Percentiles rank a stretch among this genome's conserved stretches.
phyloP scores from a whole-genome alignment of 35 echinoderm and acorn worm species.

The Heliocidaris erythrogramma region DNA sequence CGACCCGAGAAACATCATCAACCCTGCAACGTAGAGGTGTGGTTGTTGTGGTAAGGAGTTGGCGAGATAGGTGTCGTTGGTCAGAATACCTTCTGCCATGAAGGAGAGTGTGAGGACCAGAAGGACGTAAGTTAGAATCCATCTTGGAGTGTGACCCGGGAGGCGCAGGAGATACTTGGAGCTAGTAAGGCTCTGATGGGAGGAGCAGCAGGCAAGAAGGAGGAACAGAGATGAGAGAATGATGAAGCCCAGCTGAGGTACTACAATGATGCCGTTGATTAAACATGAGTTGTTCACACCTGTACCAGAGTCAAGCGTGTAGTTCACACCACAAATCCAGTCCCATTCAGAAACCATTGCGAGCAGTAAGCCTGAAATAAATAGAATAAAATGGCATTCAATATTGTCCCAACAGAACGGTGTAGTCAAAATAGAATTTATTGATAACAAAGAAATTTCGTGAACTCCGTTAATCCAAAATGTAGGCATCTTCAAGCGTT shows the following conservation, averaged over 20 bases:
- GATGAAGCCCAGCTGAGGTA: conserved; percentile 70
- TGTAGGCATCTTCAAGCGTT: no score
- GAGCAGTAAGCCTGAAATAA: not conserved
- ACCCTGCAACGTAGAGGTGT: conserved; percentile 69
- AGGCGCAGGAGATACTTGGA: conserved; percentile 63
- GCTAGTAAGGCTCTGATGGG: not conserved
- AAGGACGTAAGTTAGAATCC: conserved; percentile 53
- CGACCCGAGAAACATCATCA: conserved; percentile 43
- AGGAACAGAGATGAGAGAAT: conserved; percentile 68
- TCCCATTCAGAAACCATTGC: conserved; percentile 7
- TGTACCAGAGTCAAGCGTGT: conserved; percentile 38
- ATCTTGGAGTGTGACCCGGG: conserved; percentile 79
- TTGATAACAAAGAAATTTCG: no score
- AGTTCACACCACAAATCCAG: conserved; percentile 66
- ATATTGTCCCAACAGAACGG: no score
- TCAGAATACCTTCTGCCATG: conserved; percentile 59
- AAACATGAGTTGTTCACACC: conserved; percentile 84
- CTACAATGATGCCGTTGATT: conserved; percentile 64
- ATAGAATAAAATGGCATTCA: no score
- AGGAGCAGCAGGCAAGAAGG: conserved; percentile 51
- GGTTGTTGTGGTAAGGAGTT: conserved; percentile 49
- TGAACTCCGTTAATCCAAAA: no score
- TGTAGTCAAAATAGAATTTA: no score
- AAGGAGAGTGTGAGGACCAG: conserved; percentile 43
- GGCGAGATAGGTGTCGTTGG: conserved; percentile 59